Evolutionary conservation across 2,113 vertebrate species (phyloP).

Genomic region (Hoplias malabaricus): DNA sequence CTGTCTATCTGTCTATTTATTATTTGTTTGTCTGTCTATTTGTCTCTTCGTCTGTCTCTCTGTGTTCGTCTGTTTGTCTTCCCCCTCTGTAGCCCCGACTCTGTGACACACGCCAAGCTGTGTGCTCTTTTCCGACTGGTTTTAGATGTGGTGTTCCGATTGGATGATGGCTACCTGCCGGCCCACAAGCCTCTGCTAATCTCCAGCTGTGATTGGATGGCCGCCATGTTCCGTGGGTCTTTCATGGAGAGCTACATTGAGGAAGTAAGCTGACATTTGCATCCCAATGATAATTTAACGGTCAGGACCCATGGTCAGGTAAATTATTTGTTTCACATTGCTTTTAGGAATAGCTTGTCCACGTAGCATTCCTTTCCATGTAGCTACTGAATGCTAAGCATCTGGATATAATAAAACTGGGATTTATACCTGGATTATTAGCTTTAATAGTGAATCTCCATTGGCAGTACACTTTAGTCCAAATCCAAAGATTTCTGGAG

Average conservation of each 20-base stretch:
- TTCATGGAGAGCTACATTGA: constrained; percentile 86
- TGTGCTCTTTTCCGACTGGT: constrained; percentile 79
- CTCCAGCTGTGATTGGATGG: constrained; percentile 91
- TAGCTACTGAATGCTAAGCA: too few species aligned
- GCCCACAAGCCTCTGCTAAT: constrained; percentile 89
- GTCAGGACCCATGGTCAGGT: too few species aligned
- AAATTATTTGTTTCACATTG: too few species aligned
- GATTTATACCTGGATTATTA: too few species aligned
- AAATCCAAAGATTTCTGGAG: too few species aligned
- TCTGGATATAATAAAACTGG: too few species aligned
- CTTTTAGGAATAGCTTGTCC: too few species aligned
- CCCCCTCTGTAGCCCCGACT: constrained; percentile 76
- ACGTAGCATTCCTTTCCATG: too few species aligned
- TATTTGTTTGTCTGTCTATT: constrained; percentile 53
- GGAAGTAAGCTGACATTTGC: constrained; percentile 72
- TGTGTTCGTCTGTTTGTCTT: constrained; percentile 68
- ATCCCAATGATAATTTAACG: not conserved
- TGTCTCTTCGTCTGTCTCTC: constrained; percentile 63
- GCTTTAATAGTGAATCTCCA: too few species aligned
- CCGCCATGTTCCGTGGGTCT: constrained; percentile 88
- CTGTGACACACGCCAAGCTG: constrained; percentile 79
- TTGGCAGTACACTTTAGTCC: too few species aligned
- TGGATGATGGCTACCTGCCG: constrained; percentile 82
- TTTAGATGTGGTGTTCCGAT: constrained; percentile 86
- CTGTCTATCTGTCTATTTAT: constrained; percentile 56